phyloP scores from a whole-genome alignment of 53 echinoderm and acorn worm genomes.

The Apostichopus leukothele region DNA sequence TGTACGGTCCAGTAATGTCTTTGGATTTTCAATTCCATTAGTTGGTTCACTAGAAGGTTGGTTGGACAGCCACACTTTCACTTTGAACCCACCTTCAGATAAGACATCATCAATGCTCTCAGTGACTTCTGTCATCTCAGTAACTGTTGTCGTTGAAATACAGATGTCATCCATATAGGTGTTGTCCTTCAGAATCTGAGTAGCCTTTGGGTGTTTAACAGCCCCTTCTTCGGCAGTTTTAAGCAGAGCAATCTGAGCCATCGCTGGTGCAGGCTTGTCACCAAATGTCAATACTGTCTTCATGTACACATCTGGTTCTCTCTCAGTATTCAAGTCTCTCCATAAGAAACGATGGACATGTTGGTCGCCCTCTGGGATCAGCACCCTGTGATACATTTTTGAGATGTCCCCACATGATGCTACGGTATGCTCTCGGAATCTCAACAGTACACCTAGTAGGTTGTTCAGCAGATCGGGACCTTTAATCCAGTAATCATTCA shows the following conservation, averaged over 20 bases:
- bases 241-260: constrained; percentile 58
- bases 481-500: constrained; percentile 71
- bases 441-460: constrained; percentile 58
- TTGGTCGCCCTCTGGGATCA: constrained; percentile 67
- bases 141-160: background rate
- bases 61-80: constrained; percentile 28
- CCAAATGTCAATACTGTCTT: constrained; percentile 59
- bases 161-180: constrained; percentile 56
- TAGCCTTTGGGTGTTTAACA: constrained; percentile 12
- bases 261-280: constrained; percentile 59
- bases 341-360: constrained; percentile 67
- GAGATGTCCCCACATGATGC: constrained; percentile 70
- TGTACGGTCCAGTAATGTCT: background rate
- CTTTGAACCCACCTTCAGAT: constrained; percentile 14
- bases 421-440: constrained; percentile 55
- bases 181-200: background rate
- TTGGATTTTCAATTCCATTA: background rate
- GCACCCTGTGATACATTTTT: constrained; percentile 70
- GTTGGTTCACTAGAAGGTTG: background rate
- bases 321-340: constrained; percentile 36
- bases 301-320: constrained; percentile 55
- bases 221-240: constrained; percentile 51
- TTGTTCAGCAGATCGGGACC: constrained; percentile 73
- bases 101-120: constrained; percentile 18
- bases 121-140: constrained; percentile 6